Base-by-base conservation (phyloP, 64 coral and sea anemone genomes). In the Stylophora pistillata region DNA sequence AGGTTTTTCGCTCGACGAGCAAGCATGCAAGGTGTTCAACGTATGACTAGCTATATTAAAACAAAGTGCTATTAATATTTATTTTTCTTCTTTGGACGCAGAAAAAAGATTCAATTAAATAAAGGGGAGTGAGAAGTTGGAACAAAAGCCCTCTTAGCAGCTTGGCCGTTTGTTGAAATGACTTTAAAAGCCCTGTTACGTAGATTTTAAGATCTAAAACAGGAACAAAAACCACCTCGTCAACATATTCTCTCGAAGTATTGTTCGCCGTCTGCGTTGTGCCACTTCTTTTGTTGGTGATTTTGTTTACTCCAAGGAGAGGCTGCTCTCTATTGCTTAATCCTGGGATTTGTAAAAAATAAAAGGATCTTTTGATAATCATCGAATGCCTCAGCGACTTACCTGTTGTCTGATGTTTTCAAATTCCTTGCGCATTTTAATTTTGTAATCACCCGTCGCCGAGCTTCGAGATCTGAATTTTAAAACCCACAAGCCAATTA, bases 1-100 rank as follows among this genome's bases (percentile, higher is more conserved):
- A 82, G 79, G 62, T 58, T 32, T 60, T 82, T 64, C 27, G 2
- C 27, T 3, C 4, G 77, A 6, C 13, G 18, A 79, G 56, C 15
- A 65, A 41, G 28, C 79, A 47, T 18, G 62, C 80, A 84, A 70
- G 80, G 61, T 69, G 80, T 84, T 84, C 53, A 84, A 63, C 62
- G 27, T 69, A 84, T 84, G 80, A 84, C 58, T 10, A 53, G 62
- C 21, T 62, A n/a, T 70, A 31, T 70, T 13, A 70, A 84, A 65
- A 62, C 64, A 33, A 82, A 61, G 30, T 60, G 78, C 5, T 82
- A 69, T 64, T 64, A 47, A 47, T 7, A 47, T 69, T 63, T 84
- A 31, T 68, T 84, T n/a, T 47, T 52, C 16, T 70, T 37, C 73
- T 12, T 26, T 84, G 16, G 60, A 12, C 31, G 17, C n/a, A 26